Conservation (phyloP, 2,113 vertebrate species). For the Ursus arctos region DNA sequence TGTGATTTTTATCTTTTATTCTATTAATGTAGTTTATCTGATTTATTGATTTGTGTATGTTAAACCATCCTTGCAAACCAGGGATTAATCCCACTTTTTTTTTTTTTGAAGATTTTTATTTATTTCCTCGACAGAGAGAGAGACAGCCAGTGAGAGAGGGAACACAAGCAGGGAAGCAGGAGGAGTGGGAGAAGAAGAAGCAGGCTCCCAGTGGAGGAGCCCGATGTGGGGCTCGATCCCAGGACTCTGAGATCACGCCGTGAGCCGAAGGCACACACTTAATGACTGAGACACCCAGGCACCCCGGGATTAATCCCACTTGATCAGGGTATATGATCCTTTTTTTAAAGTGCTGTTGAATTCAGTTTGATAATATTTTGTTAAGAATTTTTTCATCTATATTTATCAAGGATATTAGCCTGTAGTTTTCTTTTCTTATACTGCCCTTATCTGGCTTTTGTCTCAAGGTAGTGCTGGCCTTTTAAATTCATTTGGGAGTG, state of each 20-base stretch:
- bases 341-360: not conserved
- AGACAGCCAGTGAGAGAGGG: too few relatives aligned
- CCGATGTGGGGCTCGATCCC: too few relatives aligned
- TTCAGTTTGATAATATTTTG: not conserved
- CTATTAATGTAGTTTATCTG: not conserved
- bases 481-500: not conserved
- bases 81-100: not conserved
- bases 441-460: not conserved
- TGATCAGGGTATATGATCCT: not conserved
- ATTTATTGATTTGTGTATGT: not conserved
- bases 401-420: not conserved
- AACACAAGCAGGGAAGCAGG: too few relatives aligned
- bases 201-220: too few relatives aligned
- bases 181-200: too few relatives aligned
- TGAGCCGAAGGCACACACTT: too few relatives aligned
- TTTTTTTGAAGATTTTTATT: too few relatives aligned
- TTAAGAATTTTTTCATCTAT: not conserved
- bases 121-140: too few relatives aligned
- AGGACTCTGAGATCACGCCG: too few relatives aligned
- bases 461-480: not conserved
- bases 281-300: too few relatives aligned
- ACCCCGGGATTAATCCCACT: not conserved
- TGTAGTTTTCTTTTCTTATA: not conserved
- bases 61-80: not conserved
- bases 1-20: slow-evolving; percentile 29